Evolutionary conservation across 1,140 invertebrate genomes (phyloP).

Genomic region (Zaprionus tsacasi): DNA sequence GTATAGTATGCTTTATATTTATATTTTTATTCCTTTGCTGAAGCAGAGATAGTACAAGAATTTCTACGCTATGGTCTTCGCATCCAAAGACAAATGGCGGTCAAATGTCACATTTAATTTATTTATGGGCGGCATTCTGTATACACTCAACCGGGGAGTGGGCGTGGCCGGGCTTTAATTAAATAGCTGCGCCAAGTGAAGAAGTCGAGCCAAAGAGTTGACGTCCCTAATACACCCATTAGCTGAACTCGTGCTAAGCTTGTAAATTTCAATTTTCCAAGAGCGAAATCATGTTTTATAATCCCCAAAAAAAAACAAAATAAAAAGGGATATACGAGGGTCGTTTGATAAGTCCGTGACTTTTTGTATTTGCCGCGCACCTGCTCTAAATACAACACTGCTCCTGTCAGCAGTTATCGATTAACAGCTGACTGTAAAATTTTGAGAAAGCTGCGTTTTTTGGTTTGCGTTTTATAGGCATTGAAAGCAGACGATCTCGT

Average conservation of each 20-base stretch:
- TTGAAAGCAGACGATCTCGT: too few relatives aligned
- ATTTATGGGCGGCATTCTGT: constrained; percentile 59
- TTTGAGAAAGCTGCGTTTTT: too few relatives aligned
- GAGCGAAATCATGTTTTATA: constrained; percentile 26
- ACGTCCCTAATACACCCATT: constrained; percentile 74
- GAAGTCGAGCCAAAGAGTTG: constrained; percentile 75
- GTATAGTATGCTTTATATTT: background rate
- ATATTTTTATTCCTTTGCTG: background rate
- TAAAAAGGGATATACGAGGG: background rate
- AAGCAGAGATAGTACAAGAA: constrained; percentile 55
- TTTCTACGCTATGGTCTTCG: constrained; percentile 49
- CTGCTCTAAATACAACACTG: too few relatives aligned
- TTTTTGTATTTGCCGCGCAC: too few relatives aligned
- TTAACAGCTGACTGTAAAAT: too few relatives aligned
- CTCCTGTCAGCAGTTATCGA: too few relatives aligned
- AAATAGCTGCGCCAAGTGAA: constrained; percentile 76
- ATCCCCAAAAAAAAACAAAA: constrained; percentile 2
- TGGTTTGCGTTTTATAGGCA: too few relatives aligned
- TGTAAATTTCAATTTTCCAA: constrained; percentile 62
- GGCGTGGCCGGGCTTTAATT: constrained; percentile 56
- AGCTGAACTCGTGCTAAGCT: constrained; percentile 67
- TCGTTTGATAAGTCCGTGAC: too few relatives aligned
- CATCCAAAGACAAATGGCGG: constrained; percentile 75
- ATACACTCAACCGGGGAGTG: background rate
- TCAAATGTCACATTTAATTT: constrained; percentile 82